Base-by-base conservation (phyloP, 1,140 invertebrate genomes). In the Ylistrum balloti region DNA sequence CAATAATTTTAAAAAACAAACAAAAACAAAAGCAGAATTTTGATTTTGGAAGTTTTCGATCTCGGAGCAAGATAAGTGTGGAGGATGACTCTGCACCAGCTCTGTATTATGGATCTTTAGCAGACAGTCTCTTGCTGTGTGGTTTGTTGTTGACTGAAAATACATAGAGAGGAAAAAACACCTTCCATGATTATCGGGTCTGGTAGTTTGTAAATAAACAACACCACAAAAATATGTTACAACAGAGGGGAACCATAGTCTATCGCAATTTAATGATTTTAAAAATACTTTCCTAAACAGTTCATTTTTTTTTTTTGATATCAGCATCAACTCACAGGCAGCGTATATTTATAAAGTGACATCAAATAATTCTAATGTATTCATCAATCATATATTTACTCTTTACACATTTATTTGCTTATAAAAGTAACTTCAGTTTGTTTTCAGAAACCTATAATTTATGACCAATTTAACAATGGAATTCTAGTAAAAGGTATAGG, bases 141-240 rank as follows among this genome's bases (percentile, higher is more conserved):
- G 74, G 56, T 41, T 86, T 89, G 74, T 89, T 38, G 86, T n/a
- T 89, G 48, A 89, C 88, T 89, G 88, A 85, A 89, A 89, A 89
- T 89, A 89, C 45, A 89, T 32, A 89, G 88, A 88, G 85, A 89
- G 88, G 86, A 89, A 89, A 38, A 89, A 56, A 89, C 28, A 89
- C 33, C 56, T 85, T 88, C 88, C 56, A 20, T 88, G 32, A 88
- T 33, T 34, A 10, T 35, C 41, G 32, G 33, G 17, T 11, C 1
- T 74, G 9, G 56, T 74, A 74, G 22, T 28, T 74, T 74, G 56
- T 11, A 74, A 22, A 74, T 74, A 74, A 45, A 45, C 41, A 45
- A 74, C 56, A 74, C 56, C n/a, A 74, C 56, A 74, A 9, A 45
- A 45, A 28, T n/a, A n/a, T 74, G 2, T 74, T 74, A 74, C n/a